Conservation (phyloP, 2,113 vertebrate species). For the Poeciliopsis retropinna region DNA sequence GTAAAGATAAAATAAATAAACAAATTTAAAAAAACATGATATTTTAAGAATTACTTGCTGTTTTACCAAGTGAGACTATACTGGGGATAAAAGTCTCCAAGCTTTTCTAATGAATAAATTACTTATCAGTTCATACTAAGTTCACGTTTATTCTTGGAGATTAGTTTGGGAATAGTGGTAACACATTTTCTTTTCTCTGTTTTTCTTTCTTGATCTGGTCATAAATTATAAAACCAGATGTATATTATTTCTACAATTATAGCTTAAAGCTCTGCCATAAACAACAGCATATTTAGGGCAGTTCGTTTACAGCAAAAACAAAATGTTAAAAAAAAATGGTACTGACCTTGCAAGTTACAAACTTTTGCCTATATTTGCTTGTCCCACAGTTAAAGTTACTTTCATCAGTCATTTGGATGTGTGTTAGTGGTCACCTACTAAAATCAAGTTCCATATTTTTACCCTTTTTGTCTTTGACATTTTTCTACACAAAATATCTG, state of each 20-base stretch:
- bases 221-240: not conserved
- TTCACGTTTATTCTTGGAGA: not conserved
- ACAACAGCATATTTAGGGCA: not conserved
- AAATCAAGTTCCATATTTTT: not conserved
- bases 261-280: not conserved
- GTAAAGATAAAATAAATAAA: not conserved
- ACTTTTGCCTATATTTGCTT: not conserved
- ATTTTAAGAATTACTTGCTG: not conserved
- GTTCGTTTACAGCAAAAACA: not conserved
- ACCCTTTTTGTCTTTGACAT: not conserved
- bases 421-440: not conserved
- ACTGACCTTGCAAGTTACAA: not conserved
- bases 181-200: not conserved
- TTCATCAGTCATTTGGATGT: not conserved
- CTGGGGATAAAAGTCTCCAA: not conserved
- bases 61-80: not conserved
- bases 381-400: not conserved
- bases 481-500: not conserved
- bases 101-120: slow-evolving; percentile 1
- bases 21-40: not conserved
- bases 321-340: not conserved
- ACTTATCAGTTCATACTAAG: not conserved
- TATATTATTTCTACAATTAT: not conserved
- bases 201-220: not conserved
- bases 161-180: not conserved